Evolutionary conservation across 2,888 invertebrate genomes (phyloP).

Genomic region (Melangyna quadrimaculata): DNA sequence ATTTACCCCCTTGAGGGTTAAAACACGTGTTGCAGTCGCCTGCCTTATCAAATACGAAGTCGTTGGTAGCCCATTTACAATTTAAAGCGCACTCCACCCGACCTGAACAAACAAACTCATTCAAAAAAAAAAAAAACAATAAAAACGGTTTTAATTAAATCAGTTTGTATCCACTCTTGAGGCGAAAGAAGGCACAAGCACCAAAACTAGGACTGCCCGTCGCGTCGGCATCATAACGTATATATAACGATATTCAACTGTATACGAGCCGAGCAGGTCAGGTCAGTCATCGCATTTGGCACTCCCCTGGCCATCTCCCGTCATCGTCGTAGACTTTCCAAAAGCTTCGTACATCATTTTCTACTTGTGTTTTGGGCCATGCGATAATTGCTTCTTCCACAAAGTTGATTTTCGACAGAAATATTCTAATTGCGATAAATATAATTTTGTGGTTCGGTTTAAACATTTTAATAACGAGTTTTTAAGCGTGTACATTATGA

Average conservation of each 20-base stretch:
- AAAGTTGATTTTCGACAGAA: slow-evolving; percentile 30
- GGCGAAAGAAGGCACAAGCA: slow-evolving; percentile 35
- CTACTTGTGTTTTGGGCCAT: slow-evolving; percentile 26
- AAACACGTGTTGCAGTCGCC: slow-evolving; percentile 26
- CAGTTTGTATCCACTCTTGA: slow-evolving; percentile 50
- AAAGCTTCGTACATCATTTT: background rate
- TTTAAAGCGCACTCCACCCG: slow-evolving; percentile 16
- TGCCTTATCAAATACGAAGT: slow-evolving; percentile 43
- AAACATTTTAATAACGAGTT: background rate
- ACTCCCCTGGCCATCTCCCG: background rate
- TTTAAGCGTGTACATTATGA: background rate
- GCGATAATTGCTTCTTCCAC: slow-evolving; percentile 38
- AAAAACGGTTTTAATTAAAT: slow-evolving; percentile 49
- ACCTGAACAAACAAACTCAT: background rate
- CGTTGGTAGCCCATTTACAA: slow-evolving; percentile 13
- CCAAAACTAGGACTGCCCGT: slow-evolving; percentile 23
- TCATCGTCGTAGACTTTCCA: background rate
- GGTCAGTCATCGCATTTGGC: background rate
- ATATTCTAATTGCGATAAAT: slow-evolving; percentile 31
- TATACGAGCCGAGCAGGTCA: background rate
- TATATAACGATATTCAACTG: background rate
- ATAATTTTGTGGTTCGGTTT: slow-evolving; percentile 10
- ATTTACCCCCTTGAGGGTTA: slow-evolving; percentile 16
- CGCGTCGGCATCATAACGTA: slow-evolving; percentile 5
- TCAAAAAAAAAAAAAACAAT: background rate